These are phyloP conservation scores for Malurus elegans DNA, from an alignment of 2,113 vertebrate species.

Conservation along the genomic window DNA sequence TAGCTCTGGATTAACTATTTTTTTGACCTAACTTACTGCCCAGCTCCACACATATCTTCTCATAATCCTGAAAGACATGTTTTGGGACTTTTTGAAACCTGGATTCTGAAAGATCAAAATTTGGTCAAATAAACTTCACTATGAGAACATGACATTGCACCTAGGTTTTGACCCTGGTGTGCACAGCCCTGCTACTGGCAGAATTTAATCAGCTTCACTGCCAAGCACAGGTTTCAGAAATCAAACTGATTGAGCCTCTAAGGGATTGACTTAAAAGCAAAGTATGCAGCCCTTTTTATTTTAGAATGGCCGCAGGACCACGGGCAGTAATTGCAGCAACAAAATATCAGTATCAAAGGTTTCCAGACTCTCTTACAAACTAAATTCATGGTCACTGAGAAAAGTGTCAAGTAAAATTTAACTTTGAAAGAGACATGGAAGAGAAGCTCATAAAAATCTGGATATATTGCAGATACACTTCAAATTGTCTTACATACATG, in stretches of 20 bases:
- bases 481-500: background rate
- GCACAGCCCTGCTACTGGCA: background rate
- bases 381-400: slow-evolving; percentile 22
- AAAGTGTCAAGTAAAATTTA: slow-evolving; percentile 19
- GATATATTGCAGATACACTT: background rate
- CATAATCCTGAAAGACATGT: background rate
- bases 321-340: slow-evolving; percentile 2
- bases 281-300: slow-evolving; percentile 35
- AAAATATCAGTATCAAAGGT: slow-evolving; percentile 31
- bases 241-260: slow-evolving; percentile 42
- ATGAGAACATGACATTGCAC: background rate
- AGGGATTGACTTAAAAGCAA: slow-evolving; percentile 46
- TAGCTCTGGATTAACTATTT: background rate
- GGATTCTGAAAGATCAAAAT: background rate
- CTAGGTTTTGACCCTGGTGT: background rate
- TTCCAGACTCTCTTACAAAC: slow-evolving; percentile 3
- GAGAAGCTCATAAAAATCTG: background rate
- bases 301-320: background rate
- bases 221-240: slow-evolving; percentile 37
- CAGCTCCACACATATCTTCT: background rate
- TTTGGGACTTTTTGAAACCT: background rate
- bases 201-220: slow-evolving; percentile 43
- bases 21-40: background rate
- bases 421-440: background rate
- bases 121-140: background rate